A percentile compares a stretch with the other conserved stretches of the same genome.
phyloP scores from a whole-genome alignment of 2,113 vertebrate species.

The Ceyx cyanopectus region DNA sequence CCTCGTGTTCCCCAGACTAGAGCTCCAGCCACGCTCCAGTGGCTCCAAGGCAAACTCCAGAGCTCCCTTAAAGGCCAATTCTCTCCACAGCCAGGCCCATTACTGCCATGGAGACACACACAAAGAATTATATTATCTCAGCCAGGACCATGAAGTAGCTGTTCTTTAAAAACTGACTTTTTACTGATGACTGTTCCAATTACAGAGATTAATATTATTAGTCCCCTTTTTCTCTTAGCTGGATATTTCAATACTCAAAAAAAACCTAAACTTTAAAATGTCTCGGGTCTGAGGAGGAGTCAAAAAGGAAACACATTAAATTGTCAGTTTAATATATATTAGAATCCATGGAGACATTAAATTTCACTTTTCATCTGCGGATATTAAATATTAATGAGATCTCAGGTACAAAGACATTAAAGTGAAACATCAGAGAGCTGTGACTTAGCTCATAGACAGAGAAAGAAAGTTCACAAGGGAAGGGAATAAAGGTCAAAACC shows the following conservation, averaged over 20 bases:
- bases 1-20: slow-evolving; percentile 2
- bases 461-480: slow-evolving; percentile 25
- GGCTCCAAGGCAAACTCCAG: slow-evolving; percentile 7
- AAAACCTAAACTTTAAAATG: slow-evolving; percentile 35
- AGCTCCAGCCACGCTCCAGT: not conserved
- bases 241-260: not conserved
- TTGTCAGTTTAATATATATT: slow-evolving; percentile 42
- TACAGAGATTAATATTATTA: slow-evolving; percentile 51
- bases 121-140: not conserved
- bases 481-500: slow-evolving; percentile 53
- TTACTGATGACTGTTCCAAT: slow-evolving; percentile 21
- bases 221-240: slow-evolving; percentile 19
- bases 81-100: not conserved
- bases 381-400: slow-evolving; percentile 68
- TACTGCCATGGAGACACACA: not conserved
- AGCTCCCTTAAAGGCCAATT: slow-evolving; percentile 21
- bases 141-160: not conserved
- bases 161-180: slow-evolving; percentile 46
- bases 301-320: slow-evolving; percentile 54
- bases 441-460: not conserved
- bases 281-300: slow-evolving; percentile 14
- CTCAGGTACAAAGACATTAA: slow-evolving; percentile 63
- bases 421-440: slow-evolving; percentile 55
- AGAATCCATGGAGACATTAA: slow-evolving; percentile 32
- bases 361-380: slow-evolving; percentile 44